Percentiles rank a stretch among this genome's conserved stretches.
These are phyloP conservation scores for Lacerta agilis DNA, from an alignment of 2,797 vertebrate genomes.

Conservation along the genomic window DNA sequence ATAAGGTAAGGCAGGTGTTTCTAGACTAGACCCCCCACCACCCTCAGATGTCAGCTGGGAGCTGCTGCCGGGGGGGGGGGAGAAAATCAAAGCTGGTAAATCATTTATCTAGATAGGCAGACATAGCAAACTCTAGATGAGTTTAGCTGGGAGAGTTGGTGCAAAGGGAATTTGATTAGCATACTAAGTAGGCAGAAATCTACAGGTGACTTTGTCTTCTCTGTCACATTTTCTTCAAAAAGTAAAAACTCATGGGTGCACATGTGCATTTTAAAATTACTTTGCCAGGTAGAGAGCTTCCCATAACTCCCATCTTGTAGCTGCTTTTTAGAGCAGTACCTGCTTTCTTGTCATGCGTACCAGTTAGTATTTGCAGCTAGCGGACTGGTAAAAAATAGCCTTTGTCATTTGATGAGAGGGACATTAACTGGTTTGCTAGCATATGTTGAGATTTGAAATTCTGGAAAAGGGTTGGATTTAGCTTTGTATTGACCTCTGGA, in stretches of 20 bases:
- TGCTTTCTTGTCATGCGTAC: not conserved
- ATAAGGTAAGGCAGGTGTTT: conserved; percentile 9
- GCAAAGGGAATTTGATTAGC: conserved; percentile 18
- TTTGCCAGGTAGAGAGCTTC: not conserved
- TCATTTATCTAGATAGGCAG: conserved; percentile 25
- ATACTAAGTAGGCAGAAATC: not conserved
- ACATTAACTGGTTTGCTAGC: not conserved
- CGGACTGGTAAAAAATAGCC: not conserved
- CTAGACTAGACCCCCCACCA: conserved; percentile 4
- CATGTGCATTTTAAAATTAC: not conserved
- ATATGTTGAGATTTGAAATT: not conserved
- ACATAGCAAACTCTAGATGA: not conserved
- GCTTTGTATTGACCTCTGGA: not conserved
- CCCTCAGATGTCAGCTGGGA: conserved; percentile 3
- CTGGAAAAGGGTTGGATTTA: not conserved
- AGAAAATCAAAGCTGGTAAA: conserved; percentile 29
- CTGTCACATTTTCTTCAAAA: not conserved
- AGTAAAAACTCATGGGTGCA: not conserved
- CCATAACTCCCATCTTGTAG: not conserved
- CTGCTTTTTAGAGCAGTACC: not conserved
- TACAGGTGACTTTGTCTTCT: not conserved
- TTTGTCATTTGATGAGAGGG: not conserved
- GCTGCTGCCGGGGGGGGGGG: not conserved
- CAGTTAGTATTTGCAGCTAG: not conserved
- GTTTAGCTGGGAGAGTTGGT: not conserved